Evolutionary conservation across 2,888 invertebrate species (phyloP), one percentile per base, ranked within the genome.

Genomic region (Drosophila setosimentum): DNA sequence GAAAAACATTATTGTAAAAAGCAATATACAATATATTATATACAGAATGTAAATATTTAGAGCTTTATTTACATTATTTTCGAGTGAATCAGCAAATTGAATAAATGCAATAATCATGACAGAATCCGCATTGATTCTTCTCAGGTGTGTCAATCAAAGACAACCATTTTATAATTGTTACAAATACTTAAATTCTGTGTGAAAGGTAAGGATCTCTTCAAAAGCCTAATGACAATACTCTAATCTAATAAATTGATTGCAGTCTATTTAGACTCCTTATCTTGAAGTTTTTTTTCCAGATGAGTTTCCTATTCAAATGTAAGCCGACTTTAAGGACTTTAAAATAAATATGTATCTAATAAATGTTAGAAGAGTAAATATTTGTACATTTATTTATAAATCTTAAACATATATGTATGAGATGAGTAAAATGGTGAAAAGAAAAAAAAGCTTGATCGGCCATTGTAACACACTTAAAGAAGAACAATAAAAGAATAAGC

Each of bases 401-500:
- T 0, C 16, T 24, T 10, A 8, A 5, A 7, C 21, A 8, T 21
- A 53, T 16, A 10, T 21, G 16, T 5, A 13, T 3, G 32, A 18
- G 5, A 18, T 21, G 27, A n/a, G n/a, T 51, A 13, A 30, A 51
- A 30, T 48, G 13, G 16, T 24, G 7, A 11, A 42, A 16, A 35
- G 7, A 18, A 13, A 8, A 3, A 21, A 11, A 27, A 48, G 40
- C 48, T 29, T 53, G n/a, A 53, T 3, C 61, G 11, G 32, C 53
- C 24, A 51, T 53, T 42, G 35, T 21, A 29, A 4, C 18, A 16
- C 21, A 32, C n/a, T 29, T 32, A 35, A 45, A 6, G 45, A 24
- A 45, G 8, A 53, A 45, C 29, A 60, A 66, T 21, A 45, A 45
- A 21, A 16, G 54, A 32, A 24, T 24, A 53, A 29, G 24, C 48